These are phyloP conservation scores for Arothron firmamentum DNA, from an alignment of 2,113 vertebrate species.

Conservation along the genomic window DNA sequence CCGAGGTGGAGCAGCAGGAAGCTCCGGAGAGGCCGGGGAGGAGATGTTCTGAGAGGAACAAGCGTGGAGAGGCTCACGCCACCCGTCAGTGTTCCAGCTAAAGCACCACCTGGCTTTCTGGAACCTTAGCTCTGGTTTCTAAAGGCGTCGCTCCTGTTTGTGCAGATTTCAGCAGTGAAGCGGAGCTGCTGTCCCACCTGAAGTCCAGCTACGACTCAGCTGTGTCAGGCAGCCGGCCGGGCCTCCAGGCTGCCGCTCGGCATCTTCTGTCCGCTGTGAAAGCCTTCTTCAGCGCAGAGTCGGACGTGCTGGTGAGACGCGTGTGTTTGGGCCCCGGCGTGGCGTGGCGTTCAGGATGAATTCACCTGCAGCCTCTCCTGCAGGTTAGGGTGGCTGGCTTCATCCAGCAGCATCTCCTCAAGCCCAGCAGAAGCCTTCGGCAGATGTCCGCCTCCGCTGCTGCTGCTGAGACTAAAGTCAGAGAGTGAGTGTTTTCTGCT, in stretches of 20 bases:
- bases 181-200: conserved; percentile 80
- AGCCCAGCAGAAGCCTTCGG: conserved; percentile 81
- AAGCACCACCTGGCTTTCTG: neutral
- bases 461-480: conserved; percentile 81
- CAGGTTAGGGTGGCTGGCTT: conserved; percentile 71
- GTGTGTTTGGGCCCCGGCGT: neutral
- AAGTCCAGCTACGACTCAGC: conserved; percentile 76
- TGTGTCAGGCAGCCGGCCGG: conserved; percentile 61
- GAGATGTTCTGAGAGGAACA: conserved; percentile 73
- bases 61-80: conserved; percentile 14
- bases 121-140: too few species aligned
- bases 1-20: conserved; percentile 67
- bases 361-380: neutral
- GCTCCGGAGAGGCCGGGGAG: conserved; percentile 57
- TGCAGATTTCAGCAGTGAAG: conserved; percentile 82
- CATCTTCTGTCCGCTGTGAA: conserved; percentile 76
- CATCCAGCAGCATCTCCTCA: conserved; percentile 80
- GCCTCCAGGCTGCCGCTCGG: conserved; percentile 64
- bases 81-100: conserved; percentile 50
- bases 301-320: conserved; percentile 70
- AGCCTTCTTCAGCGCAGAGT: conserved; percentile 68
- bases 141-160: too few species aligned
- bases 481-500: conserved; percentile 80
- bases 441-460: conserved; percentile 70
- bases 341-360: neutral